These are phyloP conservation scores for Pilophorus perplexus DNA, from an alignment of 2,888 invertebrate genomes.

Conservation along the genomic window DNA sequence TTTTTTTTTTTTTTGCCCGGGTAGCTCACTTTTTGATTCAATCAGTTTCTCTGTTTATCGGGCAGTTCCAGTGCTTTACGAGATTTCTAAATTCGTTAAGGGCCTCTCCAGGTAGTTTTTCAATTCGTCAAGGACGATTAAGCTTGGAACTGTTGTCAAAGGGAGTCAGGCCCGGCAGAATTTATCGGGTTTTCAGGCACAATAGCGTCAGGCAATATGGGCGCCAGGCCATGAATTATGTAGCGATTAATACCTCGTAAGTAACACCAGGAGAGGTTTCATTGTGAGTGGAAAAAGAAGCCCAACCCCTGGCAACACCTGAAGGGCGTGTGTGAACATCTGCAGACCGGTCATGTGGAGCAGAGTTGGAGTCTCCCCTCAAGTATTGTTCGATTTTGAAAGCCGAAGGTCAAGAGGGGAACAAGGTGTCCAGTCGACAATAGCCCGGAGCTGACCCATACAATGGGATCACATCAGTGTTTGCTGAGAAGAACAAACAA, in stretches of 20 bases:
- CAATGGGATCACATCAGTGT: slow-evolving; percentile 12
- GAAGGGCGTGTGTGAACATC: slow-evolving; percentile 37
- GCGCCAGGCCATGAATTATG: slow-evolving; percentile 34
- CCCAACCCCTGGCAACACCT: background rate
- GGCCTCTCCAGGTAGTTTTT: no score
- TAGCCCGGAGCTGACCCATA: slow-evolving; percentile 19
- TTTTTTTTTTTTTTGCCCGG: no score
- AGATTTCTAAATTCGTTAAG: no score
- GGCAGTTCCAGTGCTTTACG: no score
- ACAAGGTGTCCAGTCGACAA: slow-evolving; percentile 15
- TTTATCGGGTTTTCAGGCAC: background rate
- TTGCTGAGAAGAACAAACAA: slow-evolving; percentile 31
- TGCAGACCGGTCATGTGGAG: slow-evolving; percentile 26
- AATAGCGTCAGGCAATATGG: background rate
- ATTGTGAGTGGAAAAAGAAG: slow-evolving; percentile 12
- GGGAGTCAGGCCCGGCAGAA: background rate
- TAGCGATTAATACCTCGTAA: slow-evolving; percentile 42
- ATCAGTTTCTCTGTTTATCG: no score
- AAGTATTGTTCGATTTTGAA: background rate
- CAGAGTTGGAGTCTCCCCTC: background rate
- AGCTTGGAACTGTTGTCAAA: no score
- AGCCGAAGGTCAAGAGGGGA: slow-evolving; percentile 23
- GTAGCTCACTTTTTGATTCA: no score
- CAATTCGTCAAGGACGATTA: no score
- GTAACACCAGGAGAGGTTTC: slow-evolving; percentile 32